Conservation (phyloP, 2,888 invertebrate genomes). For the Drosophila acutilabella region DNA sequence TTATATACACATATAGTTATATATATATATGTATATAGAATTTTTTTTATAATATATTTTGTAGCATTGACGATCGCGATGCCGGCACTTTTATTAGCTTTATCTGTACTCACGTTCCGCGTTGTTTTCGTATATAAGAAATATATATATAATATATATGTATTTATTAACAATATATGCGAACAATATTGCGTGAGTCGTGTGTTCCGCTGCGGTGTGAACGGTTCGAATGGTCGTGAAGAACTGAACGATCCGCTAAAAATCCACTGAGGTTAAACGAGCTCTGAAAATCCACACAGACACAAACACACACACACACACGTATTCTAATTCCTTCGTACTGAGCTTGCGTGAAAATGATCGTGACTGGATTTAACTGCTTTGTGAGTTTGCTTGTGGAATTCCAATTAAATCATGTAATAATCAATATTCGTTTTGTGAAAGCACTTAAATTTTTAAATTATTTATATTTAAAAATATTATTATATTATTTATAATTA, state of each 20-base stretch:
- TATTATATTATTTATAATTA: too few species aligned
- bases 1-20: neutral
- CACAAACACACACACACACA: too few species aligned
- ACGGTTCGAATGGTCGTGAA: neutral
- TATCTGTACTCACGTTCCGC: constrained; percentile 2
- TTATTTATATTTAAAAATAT: too few species aligned
- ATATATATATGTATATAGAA: neutral
- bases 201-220: neutral
- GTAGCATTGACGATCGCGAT: neutral
- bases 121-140: neutral
- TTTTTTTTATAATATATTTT: neutral
- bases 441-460: too few species aligned
- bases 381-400: too few species aligned
- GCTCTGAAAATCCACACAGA: neutral
- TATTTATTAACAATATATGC: neutral
- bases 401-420: too few species aligned
- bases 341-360: too few species aligned
- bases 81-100: constrained; percentile 1
- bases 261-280: neutral
- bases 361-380: too few species aligned
- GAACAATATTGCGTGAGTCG: too few species aligned
- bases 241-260: constrained; percentile 8
- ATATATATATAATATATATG: neutral
- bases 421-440: too few species aligned
- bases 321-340: too few species aligned